phyloP scores from a whole-genome alignment of 2,113 vertebrate species.

The Rhinoderma darwinii region DNA sequence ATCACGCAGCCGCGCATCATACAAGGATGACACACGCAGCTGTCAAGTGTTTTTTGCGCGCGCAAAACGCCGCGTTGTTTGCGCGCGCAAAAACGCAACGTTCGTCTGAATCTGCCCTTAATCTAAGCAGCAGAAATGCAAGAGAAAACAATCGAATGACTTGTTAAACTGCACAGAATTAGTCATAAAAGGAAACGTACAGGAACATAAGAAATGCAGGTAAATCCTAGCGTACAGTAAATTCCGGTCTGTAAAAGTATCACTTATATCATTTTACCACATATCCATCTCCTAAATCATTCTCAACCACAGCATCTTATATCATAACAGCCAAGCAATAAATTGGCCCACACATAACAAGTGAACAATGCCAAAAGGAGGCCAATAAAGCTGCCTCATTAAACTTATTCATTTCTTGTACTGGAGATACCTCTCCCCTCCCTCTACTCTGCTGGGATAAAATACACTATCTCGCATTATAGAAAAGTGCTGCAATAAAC shows the following conservation, averaged over 20 bases:
- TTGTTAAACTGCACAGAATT: background rate
- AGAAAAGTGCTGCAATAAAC: background rate
- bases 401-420: background rate
- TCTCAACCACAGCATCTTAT: background rate
- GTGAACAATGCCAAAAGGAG: background rate
- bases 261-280: background rate
- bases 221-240: background rate
- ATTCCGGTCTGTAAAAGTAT: background rate
- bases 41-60: too few species aligned
- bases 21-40: too few species aligned
- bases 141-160: background rate
- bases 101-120: too few species aligned
- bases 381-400: background rate
- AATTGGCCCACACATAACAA: background rate
- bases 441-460: background rate
- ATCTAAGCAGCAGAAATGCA: background rate
- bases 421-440: constrained; percentile 2
- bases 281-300: background rate
- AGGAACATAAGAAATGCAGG: background rate
- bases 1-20: too few species aligned
- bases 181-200: background rate
- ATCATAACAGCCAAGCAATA: background rate
- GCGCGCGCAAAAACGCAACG: too few species aligned
- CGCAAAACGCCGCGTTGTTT: too few species aligned
- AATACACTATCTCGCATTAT: background rate